Evolutionary conservation across 1,140 invertebrate species (phyloP).

Genomic region (Eumaeus atala): DNA sequence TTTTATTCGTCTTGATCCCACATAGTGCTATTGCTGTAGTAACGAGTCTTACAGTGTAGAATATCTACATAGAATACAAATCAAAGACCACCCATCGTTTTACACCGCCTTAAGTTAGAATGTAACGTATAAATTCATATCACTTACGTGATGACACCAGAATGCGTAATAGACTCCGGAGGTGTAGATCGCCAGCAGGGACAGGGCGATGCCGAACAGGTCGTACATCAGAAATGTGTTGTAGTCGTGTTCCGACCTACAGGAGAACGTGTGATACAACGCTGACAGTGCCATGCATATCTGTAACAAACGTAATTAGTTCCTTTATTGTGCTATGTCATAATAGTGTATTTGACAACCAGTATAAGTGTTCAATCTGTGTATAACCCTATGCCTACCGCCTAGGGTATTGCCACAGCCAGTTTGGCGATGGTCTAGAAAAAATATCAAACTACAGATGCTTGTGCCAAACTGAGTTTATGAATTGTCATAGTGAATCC

Average conservation of each 20-base stretch:
- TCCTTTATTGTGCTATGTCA: neutral
- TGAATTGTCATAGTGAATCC: too few species aligned
- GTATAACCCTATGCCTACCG: too few species aligned
- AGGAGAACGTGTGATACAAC: slow-evolving; percentile 95
- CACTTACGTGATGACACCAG: slow-evolving; percentile 92
- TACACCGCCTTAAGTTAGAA: neutral
- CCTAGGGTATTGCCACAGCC: too few species aligned
- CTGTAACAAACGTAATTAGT: slow-evolving; percentile 66
- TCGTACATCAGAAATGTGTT: slow-evolving; percentile 92
- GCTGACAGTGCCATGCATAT: slow-evolving; percentile 94
- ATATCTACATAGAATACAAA: neutral
- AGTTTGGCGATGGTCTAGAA: too few species aligned
- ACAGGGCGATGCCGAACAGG: slow-evolving; percentile 93
- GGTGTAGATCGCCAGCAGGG: slow-evolving; percentile 94
- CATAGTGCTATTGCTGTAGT: too few species aligned
- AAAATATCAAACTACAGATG: too few species aligned
- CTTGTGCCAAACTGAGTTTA: too few species aligned
- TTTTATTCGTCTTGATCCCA: too few species aligned
- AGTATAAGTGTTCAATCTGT: too few species aligned
- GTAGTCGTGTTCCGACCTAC: slow-evolving; percentile 90
- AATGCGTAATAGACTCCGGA: slow-evolving; percentile 97
- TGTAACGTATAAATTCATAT: slow-evolving; percentile 3
- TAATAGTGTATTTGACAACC: too few species aligned
- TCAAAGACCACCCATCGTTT: neutral
- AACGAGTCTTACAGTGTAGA: neutral